phyloP scores from a whole-genome alignment of 2,888 invertebrate species.

The Pollenia labialis region DNA sequence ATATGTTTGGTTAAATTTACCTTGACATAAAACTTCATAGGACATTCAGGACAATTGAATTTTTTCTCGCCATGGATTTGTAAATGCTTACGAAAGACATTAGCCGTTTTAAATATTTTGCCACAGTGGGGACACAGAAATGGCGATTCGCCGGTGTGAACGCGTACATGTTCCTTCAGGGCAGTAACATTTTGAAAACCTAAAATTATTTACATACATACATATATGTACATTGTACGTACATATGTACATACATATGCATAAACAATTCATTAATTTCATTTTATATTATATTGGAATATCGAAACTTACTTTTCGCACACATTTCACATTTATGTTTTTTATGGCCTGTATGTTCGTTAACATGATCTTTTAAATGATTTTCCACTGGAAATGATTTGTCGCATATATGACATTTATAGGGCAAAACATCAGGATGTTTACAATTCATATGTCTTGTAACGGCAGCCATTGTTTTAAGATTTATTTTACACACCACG shows the following conservation, averaged over 20 bases:
- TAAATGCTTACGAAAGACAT: conserved; percentile 86
- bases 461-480: conserved; percentile 82
- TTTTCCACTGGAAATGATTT: conserved; percentile 66
- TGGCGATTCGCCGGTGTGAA: conserved; percentile 85
- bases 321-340: conserved; percentile 63
- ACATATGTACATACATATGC: too few relatives aligned
- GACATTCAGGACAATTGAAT: conserved; percentile 85
- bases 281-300: neutral
- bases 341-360: conserved; percentile 65
- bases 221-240: too few relatives aligned
- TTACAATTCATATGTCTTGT: conserved; percentile 83
- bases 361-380: conserved; percentile 67
- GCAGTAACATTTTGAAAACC: conserved; percentile 66
- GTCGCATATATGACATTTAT: conserved; percentile 68
- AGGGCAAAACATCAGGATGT: conserved; percentile 64
- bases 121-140: conserved; percentile 86
- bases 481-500: conserved; percentile 85
- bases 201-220: conserved; percentile 1
- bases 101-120: conserved; percentile 84
- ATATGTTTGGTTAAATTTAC: conserved; percentile 84
- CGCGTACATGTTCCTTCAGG: conserved; percentile 86
- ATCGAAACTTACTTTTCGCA: conserved; percentile 64
- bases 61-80: conserved; percentile 86
- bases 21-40: conserved; percentile 84
- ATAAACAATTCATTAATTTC: too few relatives aligned